A percentile compares a stretch with the other conserved stretches of the same genome.
phyloP scores from a whole-genome alignment of 2,797 vertebrate species.

The Monodelphis domestica region DNA sequence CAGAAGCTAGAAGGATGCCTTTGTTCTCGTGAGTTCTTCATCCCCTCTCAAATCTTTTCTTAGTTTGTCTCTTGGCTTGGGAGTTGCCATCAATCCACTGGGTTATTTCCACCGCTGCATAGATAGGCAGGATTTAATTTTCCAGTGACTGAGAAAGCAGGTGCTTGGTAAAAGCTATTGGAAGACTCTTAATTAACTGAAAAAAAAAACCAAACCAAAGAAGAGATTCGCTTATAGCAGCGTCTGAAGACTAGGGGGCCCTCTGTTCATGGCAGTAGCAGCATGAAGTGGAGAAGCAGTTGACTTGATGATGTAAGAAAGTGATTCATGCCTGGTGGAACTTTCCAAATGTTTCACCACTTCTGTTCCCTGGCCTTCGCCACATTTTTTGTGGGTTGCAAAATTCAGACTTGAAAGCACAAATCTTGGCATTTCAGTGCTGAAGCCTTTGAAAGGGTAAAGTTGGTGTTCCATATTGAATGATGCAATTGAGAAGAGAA shows the following conservation, averaged over 20 bases:
- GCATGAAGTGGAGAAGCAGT: not conserved
- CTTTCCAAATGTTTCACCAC: constrained; percentile 19
- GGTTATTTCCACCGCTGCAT: not conserved
- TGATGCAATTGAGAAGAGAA: constrained; percentile 36
- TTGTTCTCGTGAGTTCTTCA: not conserved
- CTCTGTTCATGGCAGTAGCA: not conserved
- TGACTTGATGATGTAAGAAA: not conserved
- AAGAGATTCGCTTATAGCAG: not conserved
- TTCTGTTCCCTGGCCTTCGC: constrained; percentile 59
- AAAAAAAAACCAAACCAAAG: not conserved
- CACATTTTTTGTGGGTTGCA: constrained; percentile 65
- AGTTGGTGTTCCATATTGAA: constrained; percentile 37
- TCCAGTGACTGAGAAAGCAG: not conserved
- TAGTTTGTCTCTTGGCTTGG: not conserved
- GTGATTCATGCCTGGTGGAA: constrained; percentile 11
- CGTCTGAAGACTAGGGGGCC: constrained; percentile 48
- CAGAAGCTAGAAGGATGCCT: not conserved
- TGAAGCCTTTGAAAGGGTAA: constrained; percentile 47
- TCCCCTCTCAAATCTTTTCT: not conserved
- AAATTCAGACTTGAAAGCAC: constrained; percentile 49
- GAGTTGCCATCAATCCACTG: not conserved
- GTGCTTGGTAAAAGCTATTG: not conserved
- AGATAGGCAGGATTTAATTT: not conserved
- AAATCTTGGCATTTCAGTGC: constrained; percentile 57
- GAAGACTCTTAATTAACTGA: not conserved